phyloP scores from a whole-genome alignment of 2,797 vertebrate species.

The Karalla daura region DNA sequence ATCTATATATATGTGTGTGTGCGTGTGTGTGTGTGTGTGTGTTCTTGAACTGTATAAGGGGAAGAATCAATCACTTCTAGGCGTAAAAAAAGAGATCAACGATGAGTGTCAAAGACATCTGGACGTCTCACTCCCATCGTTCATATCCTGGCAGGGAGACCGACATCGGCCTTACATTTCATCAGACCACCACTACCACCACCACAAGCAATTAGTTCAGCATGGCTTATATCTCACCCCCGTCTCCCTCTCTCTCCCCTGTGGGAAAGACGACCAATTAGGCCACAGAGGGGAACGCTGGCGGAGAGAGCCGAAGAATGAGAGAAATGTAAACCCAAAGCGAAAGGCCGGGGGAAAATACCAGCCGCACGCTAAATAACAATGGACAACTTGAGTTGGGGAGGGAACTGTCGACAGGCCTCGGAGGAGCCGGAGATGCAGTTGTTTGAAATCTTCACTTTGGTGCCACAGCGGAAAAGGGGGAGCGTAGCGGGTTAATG shows the following conservation, averaged over 20 bases:
- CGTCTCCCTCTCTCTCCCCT: slow-evolving; percentile 63
- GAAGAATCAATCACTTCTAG: slow-evolving; percentile 1
- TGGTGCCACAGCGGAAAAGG: slow-evolving; percentile 15
- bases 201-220: slow-evolving; percentile 72
- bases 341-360: slow-evolving; percentile 63
- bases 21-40: too few relatives aligned
- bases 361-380: slow-evolving; percentile 60
- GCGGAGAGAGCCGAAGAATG: slow-evolving; percentile 75
- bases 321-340: slow-evolving; percentile 80
- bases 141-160: slow-evolving; percentile 36
- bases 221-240: slow-evolving; percentile 66
- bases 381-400: slow-evolving; percentile 55
- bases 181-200: slow-evolving; percentile 62
- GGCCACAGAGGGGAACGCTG: slow-evolving; percentile 40
- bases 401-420: slow-evolving; percentile 51
- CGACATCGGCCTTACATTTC: slow-evolving; percentile 59
- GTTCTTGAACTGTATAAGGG: neutral
- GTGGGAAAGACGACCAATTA: slow-evolving; percentile 71
- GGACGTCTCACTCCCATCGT: slow-evolving; percentile 26
- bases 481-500: neutral
- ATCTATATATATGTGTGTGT: too few relatives aligned
- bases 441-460: slow-evolving; percentile 68
- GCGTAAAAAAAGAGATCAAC: slow-evolving; percentile 14
- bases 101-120: slow-evolving; percentile 45
- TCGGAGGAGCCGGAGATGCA: slow-evolving; percentile 52